Evolutionary conservation across 2,888 invertebrate species (phyloP).

Genomic region (Limnephilus marmoratus): DNA sequence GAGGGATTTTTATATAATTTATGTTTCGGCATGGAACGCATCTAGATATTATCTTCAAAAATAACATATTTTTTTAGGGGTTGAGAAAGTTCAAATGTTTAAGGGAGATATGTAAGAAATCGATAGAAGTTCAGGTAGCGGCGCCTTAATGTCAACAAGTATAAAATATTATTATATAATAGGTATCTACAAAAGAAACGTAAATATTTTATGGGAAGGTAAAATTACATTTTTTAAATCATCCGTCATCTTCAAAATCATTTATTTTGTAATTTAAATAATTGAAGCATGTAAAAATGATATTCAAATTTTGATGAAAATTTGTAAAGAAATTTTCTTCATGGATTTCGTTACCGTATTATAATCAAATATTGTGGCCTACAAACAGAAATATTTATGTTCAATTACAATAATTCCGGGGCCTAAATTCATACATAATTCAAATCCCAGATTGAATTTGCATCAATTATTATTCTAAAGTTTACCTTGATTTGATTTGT

Average conservation of each 20-base stretch:
- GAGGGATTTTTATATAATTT: no score
- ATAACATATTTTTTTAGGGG: no score
- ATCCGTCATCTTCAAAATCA: background rate
- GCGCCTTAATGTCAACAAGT: no score
- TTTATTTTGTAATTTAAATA: background rate
- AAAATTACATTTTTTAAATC: background rate
- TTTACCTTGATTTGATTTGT: background rate
- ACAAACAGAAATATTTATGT: background rate
- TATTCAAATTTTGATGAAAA: background rate
- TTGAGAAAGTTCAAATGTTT: no score
- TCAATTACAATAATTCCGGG: background rate
- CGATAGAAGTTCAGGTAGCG: no score
- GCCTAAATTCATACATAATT: background rate
- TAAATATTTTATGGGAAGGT: no score
- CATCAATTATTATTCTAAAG: background rate
- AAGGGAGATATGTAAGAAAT: no score
- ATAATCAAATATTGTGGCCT: background rate
- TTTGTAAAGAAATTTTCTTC: background rate
- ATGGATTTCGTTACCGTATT: background rate
- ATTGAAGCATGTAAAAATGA: background rate
- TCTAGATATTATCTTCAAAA: no score
- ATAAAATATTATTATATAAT: no score
- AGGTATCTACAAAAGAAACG: no score
- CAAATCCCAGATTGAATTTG: background rate
- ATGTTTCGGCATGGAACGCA: no score